Evolutionary conservation across 2,113 vertebrate genomes (phyloP), one percentile per base, ranked within the genome.

Genomic region (Bubo bubo): DNA sequence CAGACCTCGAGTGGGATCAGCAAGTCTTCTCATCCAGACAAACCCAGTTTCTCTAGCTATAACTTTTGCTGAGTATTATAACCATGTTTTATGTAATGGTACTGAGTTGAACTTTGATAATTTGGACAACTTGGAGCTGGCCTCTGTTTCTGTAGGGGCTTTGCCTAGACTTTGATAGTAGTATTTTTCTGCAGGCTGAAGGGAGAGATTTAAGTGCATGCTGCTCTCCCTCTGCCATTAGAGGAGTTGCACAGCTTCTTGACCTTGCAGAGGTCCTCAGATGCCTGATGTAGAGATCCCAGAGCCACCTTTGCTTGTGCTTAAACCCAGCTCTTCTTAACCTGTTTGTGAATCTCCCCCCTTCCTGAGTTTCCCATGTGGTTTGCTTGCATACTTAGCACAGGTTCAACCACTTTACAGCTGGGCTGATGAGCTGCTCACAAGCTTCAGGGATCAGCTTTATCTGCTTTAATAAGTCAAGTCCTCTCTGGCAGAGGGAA

Each of bases 1-100:
- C 62, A 81, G 56, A 26, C 86, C 68, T 81, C 79, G 93, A 79
- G 60, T 81, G 70, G 77, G 89, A 89, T 91, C 89, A 89, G 30
- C 37, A 68, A 55, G 56, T 81, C 80, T 43, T 74, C 55, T 72
- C 27, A 24, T 39, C 43, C 73, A 96, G 94, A 84, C 47, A 91
- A 91, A 75, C 27, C 19, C 66, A 41, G 14, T 43, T 96, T 86
- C 83, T 88, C 81, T 59, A 18, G 24, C 28, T 80, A 0, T 55
- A 84, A 39, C 23, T 91, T 84, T 34, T 81, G 15, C 66, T 59
- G 43, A 63, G 56, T 56, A 8, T 43, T 89, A 56, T 5, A 52
- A 39, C 32, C 32, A 24, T 0, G 0, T 34, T 72, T 81, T 68
- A 37, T 81, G 15, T 81, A 87, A 71, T 2, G 4, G 26, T 14